Evolutionary conservation across 30 jellyfish, hydroid and myxozoan genomes (phyloP), one percentile per base, ranked within the genome.

Genomic region (Pseudorhiza aurosa): DNA sequence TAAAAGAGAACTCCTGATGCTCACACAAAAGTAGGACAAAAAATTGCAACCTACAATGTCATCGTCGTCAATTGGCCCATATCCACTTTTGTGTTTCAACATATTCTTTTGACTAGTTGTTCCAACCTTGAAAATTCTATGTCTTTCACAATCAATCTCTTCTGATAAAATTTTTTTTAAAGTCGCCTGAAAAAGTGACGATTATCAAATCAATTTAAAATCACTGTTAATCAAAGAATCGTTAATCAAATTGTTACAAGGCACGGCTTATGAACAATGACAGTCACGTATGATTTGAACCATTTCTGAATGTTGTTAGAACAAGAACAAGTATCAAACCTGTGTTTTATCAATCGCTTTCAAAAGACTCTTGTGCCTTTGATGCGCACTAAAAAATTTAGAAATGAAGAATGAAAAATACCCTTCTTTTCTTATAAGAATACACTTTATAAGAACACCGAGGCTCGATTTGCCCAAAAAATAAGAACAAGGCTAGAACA

Each of bases 21-120:
- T n/a, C 50, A 39, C 50, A 17, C 7, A 50, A 4, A 50, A 50
- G 29, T 50, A 50, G 65, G 8, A 22, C 7, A 5, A 50, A 45
- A 22, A 14, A 24, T 57, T 11, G 4, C 14, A 0, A 17, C 83
- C 29, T 62, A 79, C 88, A 40, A 77, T 72, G 7, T 67, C 44
- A 27, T 90, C 94, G 59, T 90, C 96, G 11, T 76, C 84, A 60
- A 90, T 78, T 0, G 94, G 94, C 22, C 96, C 97, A 77, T 72
- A 76, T 15, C 97, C 96, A 47, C 88, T 73, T 18, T n/a, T 18
- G 44, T 72, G 77, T 70, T 90, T 90, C 28, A 90, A 53, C 50
- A 18, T 28, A 51, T 78, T 42, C 51, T 71, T 83, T 29, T 83
- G 82, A 39, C 72, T 68, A 45, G 88, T 59, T 1, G 82, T 73